These are phyloP conservation scores for Holacanthella duospinosa DNA, from an alignment of 2,888 invertebrate species.

Conservation along the genomic window DNA sequence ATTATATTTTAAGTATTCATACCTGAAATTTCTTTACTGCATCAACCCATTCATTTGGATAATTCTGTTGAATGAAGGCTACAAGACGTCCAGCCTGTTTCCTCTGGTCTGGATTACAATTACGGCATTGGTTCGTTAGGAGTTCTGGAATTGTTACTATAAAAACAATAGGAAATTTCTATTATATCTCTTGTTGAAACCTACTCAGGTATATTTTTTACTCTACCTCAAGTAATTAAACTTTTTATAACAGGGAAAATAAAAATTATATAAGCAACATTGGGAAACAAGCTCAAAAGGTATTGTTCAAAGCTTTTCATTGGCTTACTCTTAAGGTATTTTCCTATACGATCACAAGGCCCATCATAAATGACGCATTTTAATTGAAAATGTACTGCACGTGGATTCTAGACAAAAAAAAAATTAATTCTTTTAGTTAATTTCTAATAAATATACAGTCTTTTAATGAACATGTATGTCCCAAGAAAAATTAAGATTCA, in stretches of 20 bases:
- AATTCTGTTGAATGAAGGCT: conserved; percentile 36
- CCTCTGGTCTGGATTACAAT: conserved; percentile 32
- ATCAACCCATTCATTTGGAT: conserved; percentile 37
- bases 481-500: no score
- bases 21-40: conserved; percentile 37
- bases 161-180: not conserved
- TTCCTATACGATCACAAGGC: conserved; percentile 52
- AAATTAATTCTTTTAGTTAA: not conserved
- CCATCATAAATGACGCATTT: conserved; percentile 37
- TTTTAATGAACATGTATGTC: no score
- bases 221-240: no score
- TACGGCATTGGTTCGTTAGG: conserved; percentile 33
- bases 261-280: not conserved
- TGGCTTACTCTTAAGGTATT: conserved; percentile 51
- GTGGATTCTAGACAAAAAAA: conserved; percentile 26
- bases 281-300: not conserved
- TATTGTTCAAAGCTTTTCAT: not conserved
- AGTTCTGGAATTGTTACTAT: conserved; percentile 36
- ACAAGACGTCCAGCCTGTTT: conserved; percentile 35
- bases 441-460: no score
- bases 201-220: no score
- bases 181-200: not conserved
- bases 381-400: conserved; percentile 35
- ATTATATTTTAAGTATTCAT: conserved; percentile 8
- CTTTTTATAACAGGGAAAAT: not conserved